phyloP scores from a whole-genome alignment of 1,140 invertebrate species.

The Pantala flavescens region DNA sequence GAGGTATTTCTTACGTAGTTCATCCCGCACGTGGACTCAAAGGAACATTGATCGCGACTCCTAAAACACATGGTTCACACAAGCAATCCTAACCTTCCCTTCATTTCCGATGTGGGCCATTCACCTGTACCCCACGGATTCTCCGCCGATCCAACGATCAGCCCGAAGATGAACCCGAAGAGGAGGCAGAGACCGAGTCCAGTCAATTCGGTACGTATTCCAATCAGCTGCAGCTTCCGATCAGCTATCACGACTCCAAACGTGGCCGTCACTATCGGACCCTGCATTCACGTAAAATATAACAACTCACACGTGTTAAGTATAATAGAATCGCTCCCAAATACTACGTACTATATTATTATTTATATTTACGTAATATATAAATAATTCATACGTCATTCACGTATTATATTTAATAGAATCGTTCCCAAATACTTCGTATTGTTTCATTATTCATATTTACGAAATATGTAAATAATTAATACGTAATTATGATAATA shows the following conservation, averaged over 20 bases:
- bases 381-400: too few species aligned
- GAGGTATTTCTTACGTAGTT: too few species aligned
- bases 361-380: too few species aligned
- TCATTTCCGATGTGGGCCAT: slow-evolving; percentile 77
- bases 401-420: too few species aligned
- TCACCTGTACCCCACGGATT: slow-evolving; percentile 66
- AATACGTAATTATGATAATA: too few species aligned
- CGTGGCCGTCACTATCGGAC: slow-evolving; percentile 73
- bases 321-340: too few species aligned
- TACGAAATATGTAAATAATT: too few species aligned
- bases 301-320: background rate
- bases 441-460: too few species aligned
- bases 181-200: slow-evolving; percentile 61
- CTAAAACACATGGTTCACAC: background rate
- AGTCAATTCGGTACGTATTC: slow-evolving; percentile 53
- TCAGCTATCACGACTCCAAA: slow-evolving; percentile 74
- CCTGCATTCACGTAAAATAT: slow-evolving; percentile 33
- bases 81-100: slow-evolving; percentile 44
- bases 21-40: too few species aligned
- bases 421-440: too few species aligned
- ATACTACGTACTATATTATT: too few species aligned
- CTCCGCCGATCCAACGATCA: slow-evolving; percentile 57
- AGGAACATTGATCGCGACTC: too few species aligned
- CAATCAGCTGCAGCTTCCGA: slow-evolving; percentile 46
- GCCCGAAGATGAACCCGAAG: slow-evolving; percentile 68